Evolutionary conservation across 2,888 invertebrate species (phyloP).

Genomic region (Tribolium freemani): DNA sequence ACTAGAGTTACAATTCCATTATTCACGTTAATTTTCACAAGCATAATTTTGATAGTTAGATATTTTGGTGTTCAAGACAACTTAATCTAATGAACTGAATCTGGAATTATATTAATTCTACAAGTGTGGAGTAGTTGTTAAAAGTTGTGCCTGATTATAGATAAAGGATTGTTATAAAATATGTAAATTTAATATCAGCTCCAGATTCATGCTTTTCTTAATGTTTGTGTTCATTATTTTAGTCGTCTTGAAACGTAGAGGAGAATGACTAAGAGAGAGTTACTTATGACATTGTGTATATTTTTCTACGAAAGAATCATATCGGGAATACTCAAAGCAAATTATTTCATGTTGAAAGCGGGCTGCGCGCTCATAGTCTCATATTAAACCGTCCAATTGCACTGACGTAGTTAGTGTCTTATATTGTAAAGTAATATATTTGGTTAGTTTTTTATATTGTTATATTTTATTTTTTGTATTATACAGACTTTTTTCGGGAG

Average conservation of each 20-base stretch:
- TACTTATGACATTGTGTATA: conserved; percentile 30
- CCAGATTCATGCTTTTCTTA: conserved; percentile 5
- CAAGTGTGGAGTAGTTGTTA: conserved; percentile 14
- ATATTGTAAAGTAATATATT: conserved; percentile 56
- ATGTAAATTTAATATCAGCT: conserved; percentile 27
- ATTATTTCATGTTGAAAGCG: conserved; percentile 25
- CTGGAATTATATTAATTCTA: conserved; percentile 34
- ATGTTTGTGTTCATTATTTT: conserved; percentile 33
- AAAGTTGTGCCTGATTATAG: conserved; percentile 24
- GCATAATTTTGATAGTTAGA: conserved; percentile 55
- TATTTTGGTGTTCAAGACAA: conserved; percentile 54
- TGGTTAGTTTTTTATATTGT: conserved; percentile 38
- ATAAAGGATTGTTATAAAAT: conserved; percentile 15
- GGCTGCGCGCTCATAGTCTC: conserved; percentile 58
- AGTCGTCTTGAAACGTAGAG: not conserved
- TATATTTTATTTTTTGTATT: conserved; percentile 38
- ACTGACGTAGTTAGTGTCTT: conserved; percentile 60
- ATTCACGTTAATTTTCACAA: conserved; percentile 55
- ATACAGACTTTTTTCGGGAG: conserved; percentile 13
- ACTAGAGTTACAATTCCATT: conserved; percentile 60
- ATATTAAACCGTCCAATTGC: conserved; percentile 64
- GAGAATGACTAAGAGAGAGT: conserved; percentile 14
- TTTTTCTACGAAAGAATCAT: conserved; percentile 41
- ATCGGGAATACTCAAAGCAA: conserved; percentile 39
- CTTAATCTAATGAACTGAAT: conserved; percentile 37